Evolutionary conservation across 2,797 vertebrate genomes (phyloP), one percentile per base, ranked within the genome.

Genomic region (Xenopus petersii): DNA sequence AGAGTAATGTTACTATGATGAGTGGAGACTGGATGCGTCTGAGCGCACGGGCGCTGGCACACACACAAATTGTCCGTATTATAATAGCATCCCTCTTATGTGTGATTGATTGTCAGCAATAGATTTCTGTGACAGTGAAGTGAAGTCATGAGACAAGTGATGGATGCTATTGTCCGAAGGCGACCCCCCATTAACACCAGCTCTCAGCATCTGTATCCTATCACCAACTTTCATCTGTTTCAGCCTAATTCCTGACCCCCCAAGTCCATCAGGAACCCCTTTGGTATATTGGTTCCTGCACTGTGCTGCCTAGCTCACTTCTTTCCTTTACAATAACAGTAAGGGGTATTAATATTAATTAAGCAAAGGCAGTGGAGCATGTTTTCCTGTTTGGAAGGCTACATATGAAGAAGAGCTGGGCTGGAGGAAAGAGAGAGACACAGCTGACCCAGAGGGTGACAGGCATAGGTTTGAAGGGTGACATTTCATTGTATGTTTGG

Each of bases 401-500:
- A 82, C 84, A 86, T 89, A 90, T 86, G 90, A 42, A 82, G 81
- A 75, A 70, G 82, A 80, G 77, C 83, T 71, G 75, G 81, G 79
- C 82, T 78, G 74, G 62, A 84, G 84, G 81, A 81, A 56, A 75
- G 83, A 87, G 15, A 84, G 26, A 86, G 84, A 84, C 87, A 90
- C 86, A 86, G 88, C 89, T 94, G 92, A 94, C 93, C 93, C 93
- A 91, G 90, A 92, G 87, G 89, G 92, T 93, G 93, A 94, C 91
- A 93, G 93, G 91, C 91, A 91, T 92, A 93, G 94, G 93, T 94
- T 94, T 92, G 89, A 89, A 89, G 91, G 94, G 92, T 94, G 94
- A 93, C 93, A 94, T 98, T 96, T 95, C 93, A 97, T 96, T 95
- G 93, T 94, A 92, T 93, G 92, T 91, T 88, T 93, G 91, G 91